Conservation (phyloP, 1,140 invertebrate species). For the Hylaeus volcanicus region DNA sequence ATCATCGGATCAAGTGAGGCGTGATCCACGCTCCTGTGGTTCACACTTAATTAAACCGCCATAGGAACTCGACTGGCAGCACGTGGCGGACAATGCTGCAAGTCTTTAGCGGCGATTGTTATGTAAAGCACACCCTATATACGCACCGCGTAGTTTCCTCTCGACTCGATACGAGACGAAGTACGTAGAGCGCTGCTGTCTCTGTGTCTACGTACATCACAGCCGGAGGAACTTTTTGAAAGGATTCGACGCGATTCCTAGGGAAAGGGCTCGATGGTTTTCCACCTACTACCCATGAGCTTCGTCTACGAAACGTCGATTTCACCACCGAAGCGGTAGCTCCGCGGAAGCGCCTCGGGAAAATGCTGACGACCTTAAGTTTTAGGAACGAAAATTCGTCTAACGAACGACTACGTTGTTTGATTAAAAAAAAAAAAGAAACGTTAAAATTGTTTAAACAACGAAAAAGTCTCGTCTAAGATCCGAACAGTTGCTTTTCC, state of each 20-base stretch:
- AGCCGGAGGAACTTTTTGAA: conserved; percentile 51
- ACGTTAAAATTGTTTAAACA: too few species aligned
- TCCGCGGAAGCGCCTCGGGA: too few species aligned
- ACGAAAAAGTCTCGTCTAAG: too few species aligned
- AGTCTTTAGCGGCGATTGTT: conserved; percentile 81
- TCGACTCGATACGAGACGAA: conserved; percentile 70
- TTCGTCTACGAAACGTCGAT: conserved; percentile 10
- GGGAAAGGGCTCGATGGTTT: too few species aligned
- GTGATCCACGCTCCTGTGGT: conserved; percentile 79
- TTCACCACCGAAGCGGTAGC: not conserved
- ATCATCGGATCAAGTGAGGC: conserved; percentile 80
- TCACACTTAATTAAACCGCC: conserved; percentile 81
- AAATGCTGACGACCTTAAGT: too few species aligned
- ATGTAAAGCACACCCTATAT: conserved; percentile 80
- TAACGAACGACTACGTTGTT: too few species aligned
- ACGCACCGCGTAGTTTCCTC: conserved; percentile 69
- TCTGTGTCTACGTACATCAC: conserved; percentile 34
- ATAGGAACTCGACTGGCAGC: conserved; percentile 76
- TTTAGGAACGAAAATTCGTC: too few species aligned
- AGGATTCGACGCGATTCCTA: conserved; percentile 47
- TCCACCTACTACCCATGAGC: too few species aligned
- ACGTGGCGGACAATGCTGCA: conserved; percentile 79
- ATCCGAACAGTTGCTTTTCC: too few species aligned
- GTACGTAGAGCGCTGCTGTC: conserved; percentile 45
- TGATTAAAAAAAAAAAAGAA: too few species aligned